Evolutionary conservation across 2,888 invertebrate genomes (phyloP), one percentile per base, ranked within the genome.

Genomic region (Argynnis bischoffii): DNA sequence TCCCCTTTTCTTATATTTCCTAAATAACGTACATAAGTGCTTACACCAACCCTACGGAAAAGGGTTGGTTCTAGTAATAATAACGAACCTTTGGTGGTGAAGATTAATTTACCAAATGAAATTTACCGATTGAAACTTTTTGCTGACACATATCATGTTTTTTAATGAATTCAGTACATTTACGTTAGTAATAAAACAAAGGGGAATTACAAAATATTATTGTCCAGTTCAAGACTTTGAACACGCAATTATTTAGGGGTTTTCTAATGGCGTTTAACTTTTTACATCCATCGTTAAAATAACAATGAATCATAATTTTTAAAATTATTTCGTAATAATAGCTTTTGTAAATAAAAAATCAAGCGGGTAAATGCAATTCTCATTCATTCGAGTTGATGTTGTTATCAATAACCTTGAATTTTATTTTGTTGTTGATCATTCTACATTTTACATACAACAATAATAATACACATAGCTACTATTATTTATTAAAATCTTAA

Each of bases 101-200:
- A 60, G 50, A 66, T 61, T 35, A 61, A 61, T 61, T 66, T 48
- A 16, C 13, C n/a, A 66, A 14, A 35, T 18, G 47, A 66, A 60
- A 35, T 35, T 16, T 47, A 60, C 55, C 48, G 50, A 66, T 66
- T 55, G 16, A 31, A 15, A 21, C 8, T 59, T 46, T 8, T 47
- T 41, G 35, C 47, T 55, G 60, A 51, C 47, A 26, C 31, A 60
- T 35, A 60, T 18, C 31, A 48, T 18, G n/a, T 55, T 18, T 21
- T 31, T 3, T n/a, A 47, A 59, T 59, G 47, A 26, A 59, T 59
- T 59, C 3, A 18, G 15, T 46, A 15, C 57, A 21, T 18, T 57
- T 47, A 57, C 26, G 26, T 47, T 3, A 8, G 11, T 35, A 8
- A 8, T 47, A 46, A 57, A 41, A 18, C 0, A 6, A 56, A 14